phyloP scores from a whole-genome alignment of 2,888 invertebrate genomes.

The Anodontia alba region DNA sequence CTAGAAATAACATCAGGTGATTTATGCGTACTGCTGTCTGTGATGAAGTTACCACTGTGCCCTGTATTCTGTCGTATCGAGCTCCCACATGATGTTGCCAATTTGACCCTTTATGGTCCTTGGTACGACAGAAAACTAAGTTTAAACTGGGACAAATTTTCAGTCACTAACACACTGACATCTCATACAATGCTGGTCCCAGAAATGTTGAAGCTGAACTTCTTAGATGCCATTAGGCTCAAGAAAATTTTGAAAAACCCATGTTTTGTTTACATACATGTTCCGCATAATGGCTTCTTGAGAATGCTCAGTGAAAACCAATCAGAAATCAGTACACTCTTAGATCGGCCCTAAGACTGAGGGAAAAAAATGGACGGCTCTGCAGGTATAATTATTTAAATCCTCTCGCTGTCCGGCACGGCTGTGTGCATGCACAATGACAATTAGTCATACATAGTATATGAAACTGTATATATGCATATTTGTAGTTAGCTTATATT shows the following conservation, averaged over 20 bases:
- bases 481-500: neutral
- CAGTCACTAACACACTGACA: neutral
- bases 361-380: too few relatives aligned
- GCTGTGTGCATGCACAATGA: too few relatives aligned
- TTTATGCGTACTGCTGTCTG: neutral
- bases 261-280: neutral
- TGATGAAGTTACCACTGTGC: neutral
- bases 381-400: too few relatives aligned
- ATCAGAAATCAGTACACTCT: neutral
- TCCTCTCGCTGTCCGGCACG: too few relatives aligned
- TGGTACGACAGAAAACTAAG: neutral
- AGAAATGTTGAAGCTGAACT: neutral
- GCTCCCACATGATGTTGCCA: neutral
- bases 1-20: constrained; percentile 1
- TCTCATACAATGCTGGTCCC: neutral
- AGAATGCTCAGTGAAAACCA: neutral
- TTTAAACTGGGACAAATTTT: neutral
- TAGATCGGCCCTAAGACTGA: neutral
- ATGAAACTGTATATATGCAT: too few relatives aligned
- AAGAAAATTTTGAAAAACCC: neutral
- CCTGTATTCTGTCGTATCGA: constrained; percentile 1
- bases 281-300: neutral
- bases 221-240: neutral
- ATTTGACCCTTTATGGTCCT: neutral
- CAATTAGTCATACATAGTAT: too few relatives aligned